Conservation (phyloP, 2,797 vertebrate genomes). For the Hoplostethus atlanticus region DNA sequence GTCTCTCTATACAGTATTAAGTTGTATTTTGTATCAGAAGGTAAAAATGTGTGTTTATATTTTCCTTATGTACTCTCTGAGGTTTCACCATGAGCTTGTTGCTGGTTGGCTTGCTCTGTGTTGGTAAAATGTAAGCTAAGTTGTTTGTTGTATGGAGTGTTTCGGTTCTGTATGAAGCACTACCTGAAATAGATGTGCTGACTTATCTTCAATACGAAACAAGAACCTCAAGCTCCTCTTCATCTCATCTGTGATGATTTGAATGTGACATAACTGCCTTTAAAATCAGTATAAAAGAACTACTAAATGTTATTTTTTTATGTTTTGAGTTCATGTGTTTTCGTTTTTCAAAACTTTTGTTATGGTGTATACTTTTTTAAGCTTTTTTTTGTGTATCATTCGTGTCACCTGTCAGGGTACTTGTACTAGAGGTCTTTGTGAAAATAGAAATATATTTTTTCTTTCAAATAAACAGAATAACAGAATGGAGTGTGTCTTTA, state of each 20-base stretch:
- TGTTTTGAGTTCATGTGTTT: constrained; percentile 39
- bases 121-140: constrained; percentile 64
- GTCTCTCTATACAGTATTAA: constrained; percentile 68
- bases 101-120: constrained; percentile 91
- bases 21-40: constrained; percentile 72
- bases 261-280: constrained; percentile 28
- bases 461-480: constrained; percentile 76
- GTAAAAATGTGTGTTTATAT: constrained; percentile 41
- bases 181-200: constrained; percentile 15
- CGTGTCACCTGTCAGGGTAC: constrained; percentile 68
- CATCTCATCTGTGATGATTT: constrained; percentile 29
- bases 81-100: constrained; percentile 85
- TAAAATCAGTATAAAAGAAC: constrained; percentile 37
- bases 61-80: constrained; percentile 48
- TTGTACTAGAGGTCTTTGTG: constrained; percentile 72
- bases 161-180: constrained; percentile 46
- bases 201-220: constrained; percentile 15
- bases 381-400: constrained; percentile 51
- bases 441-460: constrained; percentile 73
- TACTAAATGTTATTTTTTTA: constrained; percentile 38
- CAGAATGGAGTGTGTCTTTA: not conserved
- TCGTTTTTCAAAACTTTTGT: constrained; percentile 44
- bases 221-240: constrained; percentile 23
- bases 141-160: constrained; percentile 49
- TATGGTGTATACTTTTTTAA: constrained; percentile 45